A percentile compares a stretch with the other conserved stretches of the same genome.
phyloP scores from a whole-genome alignment of 53 echinoderm and acorn worm species.

The Echinometra lucunter region DNA sequence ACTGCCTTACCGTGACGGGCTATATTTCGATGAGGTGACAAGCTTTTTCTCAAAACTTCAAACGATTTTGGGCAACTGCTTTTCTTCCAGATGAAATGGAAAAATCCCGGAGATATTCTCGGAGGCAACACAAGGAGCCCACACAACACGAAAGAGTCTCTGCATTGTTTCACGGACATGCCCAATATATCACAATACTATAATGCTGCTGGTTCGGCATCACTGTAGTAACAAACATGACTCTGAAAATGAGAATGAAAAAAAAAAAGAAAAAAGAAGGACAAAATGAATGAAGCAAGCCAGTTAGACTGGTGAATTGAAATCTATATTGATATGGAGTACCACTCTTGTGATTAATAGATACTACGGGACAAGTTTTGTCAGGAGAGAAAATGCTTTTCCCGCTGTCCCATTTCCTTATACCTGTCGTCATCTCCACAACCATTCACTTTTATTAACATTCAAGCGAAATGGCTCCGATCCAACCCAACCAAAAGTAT shows the following conservation, averaged over 20 bases:
- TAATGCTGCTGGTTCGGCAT: background rate
- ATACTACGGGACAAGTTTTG: background rate
- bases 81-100: background rate
- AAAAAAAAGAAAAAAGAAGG: background rate
- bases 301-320: background rate
- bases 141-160: conserved; percentile 14
- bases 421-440: background rate
- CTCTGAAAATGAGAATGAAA: background rate
- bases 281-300: background rate
- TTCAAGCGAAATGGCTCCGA: background rate
- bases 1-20: background rate
- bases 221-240: background rate
- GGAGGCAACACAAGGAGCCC: background rate
- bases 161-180: conserved; percentile 21
- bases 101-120: background rate
- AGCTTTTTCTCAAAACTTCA: background rate
- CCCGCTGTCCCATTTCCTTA: background rate
- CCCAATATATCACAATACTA: background rate
- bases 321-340: background rate
- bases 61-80: background rate
- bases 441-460: background rate
- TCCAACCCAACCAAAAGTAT: background rate
- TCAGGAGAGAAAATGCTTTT: background rate
- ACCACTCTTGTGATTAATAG: background rate
- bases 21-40: background rate